Evolutionary conservation across 2,888 invertebrate genomes (phyloP).

Genomic region (Latrodectus hesperus): DNA sequence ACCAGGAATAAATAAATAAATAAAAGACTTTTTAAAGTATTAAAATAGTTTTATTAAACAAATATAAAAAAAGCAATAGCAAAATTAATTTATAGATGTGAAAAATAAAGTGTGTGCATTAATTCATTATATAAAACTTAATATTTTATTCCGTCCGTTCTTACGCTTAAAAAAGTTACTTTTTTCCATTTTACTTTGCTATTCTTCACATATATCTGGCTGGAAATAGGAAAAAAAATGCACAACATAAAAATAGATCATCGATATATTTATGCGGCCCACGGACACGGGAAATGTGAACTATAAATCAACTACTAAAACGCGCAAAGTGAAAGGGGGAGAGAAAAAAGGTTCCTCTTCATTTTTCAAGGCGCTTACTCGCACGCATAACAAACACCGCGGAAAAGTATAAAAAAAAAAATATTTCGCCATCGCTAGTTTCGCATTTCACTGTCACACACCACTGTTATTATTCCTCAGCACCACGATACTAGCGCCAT

Average conservation of each 20-base stretch:
- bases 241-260: slow-evolving; percentile 57
- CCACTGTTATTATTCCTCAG: slow-evolving; percentile 59
- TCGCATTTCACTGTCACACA: slow-evolving; percentile 66
- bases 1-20: no score
- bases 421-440: slow-evolving; percentile 47
- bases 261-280: slow-evolving; percentile 64
- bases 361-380: slow-evolving; percentile 65
- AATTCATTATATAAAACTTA: no score
- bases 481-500: slow-evolving; percentile 52
- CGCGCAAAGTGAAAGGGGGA: slow-evolving; percentile 39
- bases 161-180: not conserved
- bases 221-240: slow-evolving; percentile 8
- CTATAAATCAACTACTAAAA: slow-evolving; percentile 68
- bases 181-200: not conserved
- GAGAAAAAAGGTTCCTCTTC: slow-evolving; percentile 60
- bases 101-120: no score
- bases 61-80: no score
- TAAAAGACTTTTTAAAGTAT: no score
- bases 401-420: slow-evolving; percentile 55
- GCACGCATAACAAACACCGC: slow-evolving; percentile 65
- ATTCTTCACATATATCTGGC: not conserved
- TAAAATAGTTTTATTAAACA: no score
- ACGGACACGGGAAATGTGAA: slow-evolving; percentile 64
- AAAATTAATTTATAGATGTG: no score
- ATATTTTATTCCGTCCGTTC: no score